Percentiles rank a stretch among this genome's conserved stretches.
phyloP scores from a whole-genome alignment of 2,113 vertebrate species.

The Etheostoma cragini region DNA sequence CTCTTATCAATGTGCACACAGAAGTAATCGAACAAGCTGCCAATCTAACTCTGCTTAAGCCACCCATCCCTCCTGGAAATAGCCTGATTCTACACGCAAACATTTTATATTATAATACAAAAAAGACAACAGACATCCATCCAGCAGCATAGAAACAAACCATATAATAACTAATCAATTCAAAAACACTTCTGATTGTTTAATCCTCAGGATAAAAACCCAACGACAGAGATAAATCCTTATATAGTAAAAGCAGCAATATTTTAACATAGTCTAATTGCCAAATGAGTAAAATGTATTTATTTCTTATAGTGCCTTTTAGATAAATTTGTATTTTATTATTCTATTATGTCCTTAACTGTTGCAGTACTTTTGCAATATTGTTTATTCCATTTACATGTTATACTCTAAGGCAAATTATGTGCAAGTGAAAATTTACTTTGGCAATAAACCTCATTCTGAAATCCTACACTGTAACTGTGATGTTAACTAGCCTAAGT shows the following conservation, averaged over 20 bases:
- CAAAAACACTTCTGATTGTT: neutral
- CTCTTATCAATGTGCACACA: slow-evolving; percentile 70
- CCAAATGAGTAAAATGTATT: neutral
- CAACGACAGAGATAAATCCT: neutral
- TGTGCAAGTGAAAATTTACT: no score
- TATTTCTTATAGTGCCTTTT: no score
- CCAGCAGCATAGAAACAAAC: neutral
- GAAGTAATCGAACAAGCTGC: slow-evolving; percentile 49
- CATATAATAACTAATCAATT: neutral
- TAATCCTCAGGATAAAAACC: neutral
- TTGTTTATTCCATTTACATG: no score
- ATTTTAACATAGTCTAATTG: neutral
- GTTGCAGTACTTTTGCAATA: no score
- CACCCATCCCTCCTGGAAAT: slow-evolving; percentile 44
- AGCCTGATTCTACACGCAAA: neutral
- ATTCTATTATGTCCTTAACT: no score
- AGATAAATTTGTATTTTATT: no score
- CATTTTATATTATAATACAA: neutral
- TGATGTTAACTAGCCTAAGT: no score
- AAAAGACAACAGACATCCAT: neutral
- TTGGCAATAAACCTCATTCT: no score
- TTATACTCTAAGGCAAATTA: no score
- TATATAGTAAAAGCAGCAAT: neutral
- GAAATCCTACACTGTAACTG: neutral
- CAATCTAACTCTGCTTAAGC: slow-evolving; percentile 54